Evolutionary conservation across 2,888 invertebrate species (phyloP).

Genomic region (Lasioglossum villosulum): DNA sequence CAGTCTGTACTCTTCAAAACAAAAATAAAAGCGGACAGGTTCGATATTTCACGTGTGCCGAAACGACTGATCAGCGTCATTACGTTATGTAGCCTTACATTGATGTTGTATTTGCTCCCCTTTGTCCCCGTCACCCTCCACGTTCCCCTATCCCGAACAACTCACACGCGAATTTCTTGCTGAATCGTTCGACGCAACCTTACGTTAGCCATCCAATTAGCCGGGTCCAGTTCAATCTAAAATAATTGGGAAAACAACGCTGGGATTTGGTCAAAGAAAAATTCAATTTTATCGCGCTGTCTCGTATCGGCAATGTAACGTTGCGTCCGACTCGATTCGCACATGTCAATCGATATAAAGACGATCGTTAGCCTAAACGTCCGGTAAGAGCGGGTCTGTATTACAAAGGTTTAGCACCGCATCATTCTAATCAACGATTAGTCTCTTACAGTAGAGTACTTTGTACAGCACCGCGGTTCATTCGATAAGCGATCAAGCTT

Average conservation of each 20-base stretch:
- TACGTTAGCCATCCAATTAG: background rate
- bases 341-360: conserved; percentile 37
- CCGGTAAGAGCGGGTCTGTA: conserved; percentile 73
- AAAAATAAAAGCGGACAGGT: conserved; percentile 77
- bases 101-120: conserved; percentile 77
- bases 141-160: background rate
- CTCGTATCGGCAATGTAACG: conserved; percentile 19
- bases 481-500: conserved; percentile 42
- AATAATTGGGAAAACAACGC: no score
- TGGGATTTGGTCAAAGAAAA: background rate
- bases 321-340: conserved; percentile 31
- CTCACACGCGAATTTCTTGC: conserved; percentile 17
- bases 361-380: conserved; percentile 53
- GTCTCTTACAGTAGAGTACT: conserved; percentile 28
- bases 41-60: conserved; percentile 82
- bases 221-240: background rate
- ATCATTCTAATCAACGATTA: conserved; percentile 25
- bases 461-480: conserved; percentile 36
- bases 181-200: conserved; percentile 39
- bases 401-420: conserved; percentile 41
- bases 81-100: conserved; percentile 84
- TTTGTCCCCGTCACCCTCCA: background rate
- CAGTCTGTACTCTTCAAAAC: conserved; percentile 19
- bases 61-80: conserved; percentile 82
- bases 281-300: background rate